phyloP scores from a whole-genome alignment of 1,140 invertebrate genomes.

The Planococcus citri region DNA sequence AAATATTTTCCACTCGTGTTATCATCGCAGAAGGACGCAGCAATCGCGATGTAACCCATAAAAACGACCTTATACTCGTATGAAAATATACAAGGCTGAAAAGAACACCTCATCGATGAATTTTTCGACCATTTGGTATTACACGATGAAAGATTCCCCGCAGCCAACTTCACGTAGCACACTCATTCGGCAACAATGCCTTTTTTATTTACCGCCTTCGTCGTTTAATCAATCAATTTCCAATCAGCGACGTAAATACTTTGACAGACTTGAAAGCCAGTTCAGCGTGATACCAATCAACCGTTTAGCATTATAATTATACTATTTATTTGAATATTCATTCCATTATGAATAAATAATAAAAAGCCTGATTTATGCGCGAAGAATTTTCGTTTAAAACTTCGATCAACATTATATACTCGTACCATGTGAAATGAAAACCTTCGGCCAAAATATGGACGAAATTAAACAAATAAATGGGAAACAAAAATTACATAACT shows the following conservation, averaged over 20 bases:
- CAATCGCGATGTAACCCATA: too few species aligned
- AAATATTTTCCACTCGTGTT: too few species aligned
- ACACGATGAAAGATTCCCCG: background rate
- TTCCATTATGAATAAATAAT: background rate
- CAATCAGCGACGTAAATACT: background rate
- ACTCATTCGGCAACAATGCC: background rate
- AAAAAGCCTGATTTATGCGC: background rate
- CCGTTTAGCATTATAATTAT: background rate
- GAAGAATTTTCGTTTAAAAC: too few species aligned
- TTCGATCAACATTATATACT: too few species aligned
- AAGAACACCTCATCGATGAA: background rate
- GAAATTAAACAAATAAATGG: too few species aligned
- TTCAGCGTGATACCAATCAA: background rate
- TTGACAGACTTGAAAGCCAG: background rate
- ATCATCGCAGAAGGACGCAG: too few species aligned
- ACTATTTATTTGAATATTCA: background rate
- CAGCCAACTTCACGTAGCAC: too few species aligned
- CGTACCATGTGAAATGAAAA: too few species aligned
- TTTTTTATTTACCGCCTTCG: background rate
- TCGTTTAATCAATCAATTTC: constrained; percentile 2
- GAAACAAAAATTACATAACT: too few species aligned
- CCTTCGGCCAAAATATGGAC: too few species aligned
- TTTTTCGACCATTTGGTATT: background rate
- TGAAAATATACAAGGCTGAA: too few species aligned
- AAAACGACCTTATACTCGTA: too few species aligned